These are phyloP conservation scores for Lepidurus apus DNA, from an alignment of 1,140 invertebrate species.

Conservation along the genomic window DNA sequence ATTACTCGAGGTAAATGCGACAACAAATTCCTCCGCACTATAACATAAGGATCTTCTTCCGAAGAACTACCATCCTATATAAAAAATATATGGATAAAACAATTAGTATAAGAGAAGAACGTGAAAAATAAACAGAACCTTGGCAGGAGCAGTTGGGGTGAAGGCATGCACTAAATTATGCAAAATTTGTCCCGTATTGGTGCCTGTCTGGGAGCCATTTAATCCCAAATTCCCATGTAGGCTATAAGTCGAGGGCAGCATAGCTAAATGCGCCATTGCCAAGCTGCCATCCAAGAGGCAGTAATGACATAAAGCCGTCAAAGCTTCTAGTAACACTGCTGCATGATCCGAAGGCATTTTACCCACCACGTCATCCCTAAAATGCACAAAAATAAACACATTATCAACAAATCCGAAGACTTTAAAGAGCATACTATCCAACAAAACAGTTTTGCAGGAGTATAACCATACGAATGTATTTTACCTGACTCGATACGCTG, in stretches of 20 bases:
- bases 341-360: constrained; percentile 68
- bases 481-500: constrained; percentile 45
- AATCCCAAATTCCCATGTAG: constrained; percentile 42
- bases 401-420: neutral
- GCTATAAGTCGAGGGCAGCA: constrained; percentile 54
- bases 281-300: constrained; percentile 69
- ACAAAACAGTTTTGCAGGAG: constrained; percentile 23
- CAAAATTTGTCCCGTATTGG: constrained; percentile 57
- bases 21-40: constrained; percentile 65
- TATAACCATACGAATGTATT: too few relatives aligned
- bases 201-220: neutral
- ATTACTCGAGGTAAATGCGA: constrained; percentile 76
- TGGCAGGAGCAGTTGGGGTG: constrained; percentile 51
- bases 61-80: constrained; percentile 40
- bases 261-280: constrained; percentile 51
- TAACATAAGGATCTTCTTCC: constrained; percentile 47
- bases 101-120: too few relatives aligned
- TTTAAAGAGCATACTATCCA: constrained; percentile 28
- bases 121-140: constrained; percentile 32
- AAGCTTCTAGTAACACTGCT: constrained; percentile 69
- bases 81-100: too few relatives aligned
- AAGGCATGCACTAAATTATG: constrained; percentile 77
- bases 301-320: constrained; percentile 79
- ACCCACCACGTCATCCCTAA: constrained; percentile 26
- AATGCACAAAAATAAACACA: constrained; percentile 25